phyloP scores from a whole-genome alignment of 2,888 invertebrate species.

The Drosophila birchii region DNA sequence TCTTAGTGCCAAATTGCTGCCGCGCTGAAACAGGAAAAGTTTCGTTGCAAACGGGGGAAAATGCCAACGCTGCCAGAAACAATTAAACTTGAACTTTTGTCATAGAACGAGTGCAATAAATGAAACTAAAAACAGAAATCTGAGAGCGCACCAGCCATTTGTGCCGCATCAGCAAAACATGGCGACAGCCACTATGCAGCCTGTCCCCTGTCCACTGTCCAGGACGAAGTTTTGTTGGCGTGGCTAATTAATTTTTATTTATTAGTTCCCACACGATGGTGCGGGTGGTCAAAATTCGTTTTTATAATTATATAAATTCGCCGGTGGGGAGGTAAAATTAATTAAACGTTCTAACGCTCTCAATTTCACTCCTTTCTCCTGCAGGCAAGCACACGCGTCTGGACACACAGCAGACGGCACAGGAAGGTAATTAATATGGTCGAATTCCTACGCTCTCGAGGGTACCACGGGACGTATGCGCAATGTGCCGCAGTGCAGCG shows the following conservation, averaged over 20 bases:
- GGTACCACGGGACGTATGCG: constrained; percentile 52
- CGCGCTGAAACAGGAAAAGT: constrained; percentile 34
- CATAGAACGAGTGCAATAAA: constrained; percentile 54
- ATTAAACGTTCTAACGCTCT: constrained; percentile 62
- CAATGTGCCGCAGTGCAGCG: constrained; percentile 56
- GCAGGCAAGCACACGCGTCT: constrained; percentile 83
- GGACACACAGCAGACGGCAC: constrained; percentile 82
- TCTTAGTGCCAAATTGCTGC: constrained; percentile 29
- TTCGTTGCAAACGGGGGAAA: constrained; percentile 48
- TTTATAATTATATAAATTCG: constrained; percentile 60
- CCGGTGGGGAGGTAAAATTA: constrained; percentile 44
- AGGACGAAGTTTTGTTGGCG: constrained; percentile 50
- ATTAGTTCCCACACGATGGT: constrained; percentile 55
- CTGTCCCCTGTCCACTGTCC: constrained; percentile 25
- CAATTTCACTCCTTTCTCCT: constrained; percentile 51
- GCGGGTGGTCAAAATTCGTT: constrained; percentile 50
- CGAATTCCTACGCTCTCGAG: constrained; percentile 28
- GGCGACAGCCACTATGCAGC: constrained; percentile 55
- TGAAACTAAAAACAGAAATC: constrained; percentile 50
- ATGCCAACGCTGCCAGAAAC: constrained; percentile 72
- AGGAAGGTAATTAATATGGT: constrained; percentile 82
- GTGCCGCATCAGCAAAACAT: constrained; percentile 68
- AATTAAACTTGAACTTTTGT: constrained; percentile 80
- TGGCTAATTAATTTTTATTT: constrained; percentile 79
- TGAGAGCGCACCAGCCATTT: constrained; percentile 56